Evolutionary conservation across 2,113 vertebrate genomes (phyloP), one percentile per base, ranked within the genome.

Genomic region (Morphnarchus princeps): DNA sequence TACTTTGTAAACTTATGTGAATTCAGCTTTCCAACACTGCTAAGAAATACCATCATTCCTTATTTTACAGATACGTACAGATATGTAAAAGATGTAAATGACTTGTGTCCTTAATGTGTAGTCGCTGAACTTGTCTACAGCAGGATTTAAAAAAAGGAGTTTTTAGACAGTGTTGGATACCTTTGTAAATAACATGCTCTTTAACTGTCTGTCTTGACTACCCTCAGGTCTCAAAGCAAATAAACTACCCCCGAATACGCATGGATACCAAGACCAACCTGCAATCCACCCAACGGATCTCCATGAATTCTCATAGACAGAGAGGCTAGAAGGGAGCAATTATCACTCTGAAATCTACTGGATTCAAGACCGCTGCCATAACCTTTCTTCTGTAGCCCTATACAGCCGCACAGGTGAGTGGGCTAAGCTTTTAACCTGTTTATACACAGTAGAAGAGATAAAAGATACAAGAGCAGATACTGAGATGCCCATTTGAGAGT

Each of bases 251-350:
- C 69, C 29, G 7, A 25, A 40, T 0, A 17, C 17, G 5, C 0
- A 0, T 0, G n/a, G 40, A 31, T 6, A 21, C 9, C 42, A 25
- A 9, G 55, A 52, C 29, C 72, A 84, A 21, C 16, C 57, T 43
- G 38, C 40, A 54, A 18, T 0, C 24, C 54, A n/a, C 10, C 10
- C 50, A 2, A 1, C 0, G 1, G 31, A n/a, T 3, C 28, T 0
- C 66, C 26, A 1, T 0, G 16, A 62, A 10, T 17, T 15, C 63
- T 57, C 82, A 18, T 0, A 3, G 29, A 10, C 20, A 22, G 16
- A 13, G 20, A 31, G 57, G 55, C 17, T 67, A 26, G 9, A n/a
- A 24, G 26, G 21, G 5, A 14, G 21, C 31, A 26, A 2, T 12
- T 13, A 34, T 7, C n/a, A 6, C 61, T 9, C 3, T 0, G 62